Percentiles rank a stretch among this genome's conserved stretches.
Conservation (phyloP, 2,888 invertebrate species). For the Teleogryllus oceanicus region DNA sequence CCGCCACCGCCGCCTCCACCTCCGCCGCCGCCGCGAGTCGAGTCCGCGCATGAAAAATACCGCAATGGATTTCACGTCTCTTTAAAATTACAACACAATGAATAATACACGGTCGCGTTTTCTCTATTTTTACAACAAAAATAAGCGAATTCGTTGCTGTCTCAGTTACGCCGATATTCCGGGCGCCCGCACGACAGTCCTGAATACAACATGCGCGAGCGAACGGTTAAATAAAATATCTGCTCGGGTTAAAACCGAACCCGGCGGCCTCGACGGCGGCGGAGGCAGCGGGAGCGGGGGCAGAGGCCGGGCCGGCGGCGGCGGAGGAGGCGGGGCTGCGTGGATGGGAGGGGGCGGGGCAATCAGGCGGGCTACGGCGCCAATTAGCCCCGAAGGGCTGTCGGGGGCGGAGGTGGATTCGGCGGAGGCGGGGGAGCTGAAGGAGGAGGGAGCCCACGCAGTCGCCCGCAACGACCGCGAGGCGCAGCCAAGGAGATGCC, state of each 20-base stretch:
- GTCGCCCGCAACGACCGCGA: too few relatives aligned
- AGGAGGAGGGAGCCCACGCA: too few relatives aligned
- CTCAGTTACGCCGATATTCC: conserved; percentile 18
- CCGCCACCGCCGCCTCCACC: not conserved
- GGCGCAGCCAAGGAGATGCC: too few relatives aligned
- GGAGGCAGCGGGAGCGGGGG: not conserved
- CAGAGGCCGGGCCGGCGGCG: too few relatives aligned
- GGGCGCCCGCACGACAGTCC: conserved; percentile 1
- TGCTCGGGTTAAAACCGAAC: conserved; percentile 9
- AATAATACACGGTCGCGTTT: conserved; percentile 9
- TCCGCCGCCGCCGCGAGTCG: not conserved
- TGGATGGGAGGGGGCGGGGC: not conserved
- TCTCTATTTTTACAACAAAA: conserved; percentile 18
- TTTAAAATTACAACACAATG: conserved; percentile 18
- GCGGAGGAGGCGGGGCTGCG: too few relatives aligned
- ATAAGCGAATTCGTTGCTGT: not conserved
- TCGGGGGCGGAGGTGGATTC: not conserved
- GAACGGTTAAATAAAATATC: not conserved
- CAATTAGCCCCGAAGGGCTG: conserved; percentile 11
- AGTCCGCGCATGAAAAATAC: conserved; percentile 6
- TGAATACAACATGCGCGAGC: conserved; percentile 2
- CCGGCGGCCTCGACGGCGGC: not conserved
- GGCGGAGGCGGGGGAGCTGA: too few relatives aligned
- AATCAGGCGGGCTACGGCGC: not conserved
- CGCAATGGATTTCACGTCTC: conserved; percentile 18